A percentile compares a stretch with the other conserved stretches of the same genome.
These are phyloP conservation scores for Trinectes maculatus DNA, from an alignment of 2,113 vertebrate species.

Conservation along the genomic window DNA sequence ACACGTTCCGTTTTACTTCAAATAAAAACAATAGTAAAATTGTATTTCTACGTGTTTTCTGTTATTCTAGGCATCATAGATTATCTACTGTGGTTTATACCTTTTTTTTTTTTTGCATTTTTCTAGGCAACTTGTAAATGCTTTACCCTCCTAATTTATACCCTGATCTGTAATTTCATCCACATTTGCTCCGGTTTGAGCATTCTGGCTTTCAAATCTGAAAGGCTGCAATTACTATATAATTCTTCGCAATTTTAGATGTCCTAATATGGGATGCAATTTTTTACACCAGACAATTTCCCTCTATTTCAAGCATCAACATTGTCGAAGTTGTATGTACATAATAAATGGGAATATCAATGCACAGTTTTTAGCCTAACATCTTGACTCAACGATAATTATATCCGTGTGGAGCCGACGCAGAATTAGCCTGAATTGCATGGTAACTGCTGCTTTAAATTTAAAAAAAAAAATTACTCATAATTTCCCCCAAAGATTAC, in stretches of 20 bases:
- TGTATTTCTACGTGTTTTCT: neutral
- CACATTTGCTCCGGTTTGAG: constrained; percentile 99
- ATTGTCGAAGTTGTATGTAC: constrained; percentile 99
- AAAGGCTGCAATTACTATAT: constrained; percentile 99
- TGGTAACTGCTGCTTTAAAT: constrained; percentile 99
- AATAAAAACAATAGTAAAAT: neutral
- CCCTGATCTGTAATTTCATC: constrained; percentile 99
- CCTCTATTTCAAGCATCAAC: constrained; percentile 99
- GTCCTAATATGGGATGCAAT: constrained; percentile 99
- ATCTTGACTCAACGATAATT: constrained; percentile 99
- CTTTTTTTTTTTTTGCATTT: constrained; percentile 95
- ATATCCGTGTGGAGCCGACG: constrained; percentile 99
- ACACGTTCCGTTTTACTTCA: neutral
- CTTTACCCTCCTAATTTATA: constrained; percentile 98
- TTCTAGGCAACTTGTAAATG: constrained; percentile 98
- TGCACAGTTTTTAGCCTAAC: constrained; percentile 99
- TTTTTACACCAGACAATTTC: constrained; percentile 99
- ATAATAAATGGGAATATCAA: constrained; percentile 99
- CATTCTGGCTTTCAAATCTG: constrained; percentile 99
- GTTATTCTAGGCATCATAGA: constrained; percentile 74
- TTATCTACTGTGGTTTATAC: constrained; percentile 89
- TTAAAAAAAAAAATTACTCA: constrained; percentile 99
- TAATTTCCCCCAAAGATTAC: constrained; percentile 99
- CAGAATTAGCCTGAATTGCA: constrained; percentile 99
- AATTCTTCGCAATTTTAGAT: constrained; percentile 99